Base-by-base conservation (phyloP, 1,140 invertebrate genomes). In the Holcopasites calliopsidis region DNA sequence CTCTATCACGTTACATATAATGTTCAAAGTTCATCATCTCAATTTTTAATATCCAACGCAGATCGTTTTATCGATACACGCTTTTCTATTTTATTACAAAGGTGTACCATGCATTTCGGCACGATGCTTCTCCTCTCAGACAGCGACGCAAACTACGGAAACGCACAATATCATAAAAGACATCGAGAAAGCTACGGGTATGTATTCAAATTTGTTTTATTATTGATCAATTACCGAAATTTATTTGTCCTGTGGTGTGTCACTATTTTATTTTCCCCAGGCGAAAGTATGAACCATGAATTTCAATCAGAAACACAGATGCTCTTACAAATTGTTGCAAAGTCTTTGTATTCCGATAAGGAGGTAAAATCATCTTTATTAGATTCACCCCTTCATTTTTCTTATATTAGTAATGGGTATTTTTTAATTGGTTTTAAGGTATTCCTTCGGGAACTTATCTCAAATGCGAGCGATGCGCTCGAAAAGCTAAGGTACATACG, bases 281-380 rank as follows among this genome's bases (percentile, higher is more conserved):
- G 93, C 62, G 89, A 92, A 79, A 88, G 84, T 62, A 86, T 77
- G 54, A 95, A 94, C 84, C 94, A 95, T 91, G 96, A 99, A 90
- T 99, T 99, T 90, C 97, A 99, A 90, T 98, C 98, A 0, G 98
- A 99, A 93, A 99, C 98, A 0, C 93, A 95, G 79, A 98, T 98
- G 95, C 89, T 99, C 13, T 90, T 99, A 31, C 97, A 99, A 89
- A 99, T 99, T 92, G 98, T 99, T 11, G 98, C 98, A 2, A 96
- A 97, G 87, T 99, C 98, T 2, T 92, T 99, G 13, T 99, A 99
- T 92, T 99, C 98, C 0, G 98, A 99, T 85, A 98, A 99, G 92
- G 98, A 99, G 93, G 97, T 97, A 91, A 89, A 75, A 16, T 70
- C 35, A 55, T 33, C 57, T 42, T n/a, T 8, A 62, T 52, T 68